These are phyloP conservation scores for Gadus chalcogrammus DNA, from an alignment of 2,113 vertebrate species.

Conservation along the genomic window DNA sequence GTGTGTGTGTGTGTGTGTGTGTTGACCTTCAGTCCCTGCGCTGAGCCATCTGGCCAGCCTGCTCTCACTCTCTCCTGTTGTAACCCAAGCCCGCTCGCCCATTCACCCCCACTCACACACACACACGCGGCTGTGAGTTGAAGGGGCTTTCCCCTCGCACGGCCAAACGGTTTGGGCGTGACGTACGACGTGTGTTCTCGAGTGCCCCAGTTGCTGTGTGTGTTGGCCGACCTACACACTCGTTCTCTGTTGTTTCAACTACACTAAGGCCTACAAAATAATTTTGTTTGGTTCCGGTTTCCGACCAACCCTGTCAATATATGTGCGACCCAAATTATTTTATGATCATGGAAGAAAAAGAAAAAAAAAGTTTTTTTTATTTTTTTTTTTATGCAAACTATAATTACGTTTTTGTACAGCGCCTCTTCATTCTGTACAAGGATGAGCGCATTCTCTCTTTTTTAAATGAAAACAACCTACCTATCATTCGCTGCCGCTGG, in stretches of 20 bases:
- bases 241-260: not conserved
- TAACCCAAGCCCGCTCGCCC: constrained; percentile 47
- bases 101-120: constrained; percentile 20
- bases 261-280: too few species aligned
- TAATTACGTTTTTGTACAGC: too few species aligned
- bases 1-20: constrained; percentile 2
- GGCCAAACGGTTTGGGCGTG: not conserved
- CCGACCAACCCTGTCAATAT: too few species aligned
- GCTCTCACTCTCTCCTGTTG: constrained; percentile 29
- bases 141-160: constrained; percentile 56
- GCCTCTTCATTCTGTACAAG: too few species aligned
- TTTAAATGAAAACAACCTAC: too few species aligned
- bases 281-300: too few species aligned
- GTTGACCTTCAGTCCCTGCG: not conserved
- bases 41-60: constrained; percentile 41
- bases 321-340: too few species aligned
- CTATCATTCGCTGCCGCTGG: too few species aligned
- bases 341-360: too few species aligned
- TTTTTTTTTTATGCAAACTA: too few species aligned
- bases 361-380: too few species aligned
- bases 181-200: constrained; percentile 30
- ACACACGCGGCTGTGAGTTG: constrained; percentile 45
- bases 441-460: too few species aligned
- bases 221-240: not conserved
- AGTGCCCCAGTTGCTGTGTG: not conserved